Conservation (phyloP, 2,113 vertebrate species). For the Plecotus auritus region DNA sequence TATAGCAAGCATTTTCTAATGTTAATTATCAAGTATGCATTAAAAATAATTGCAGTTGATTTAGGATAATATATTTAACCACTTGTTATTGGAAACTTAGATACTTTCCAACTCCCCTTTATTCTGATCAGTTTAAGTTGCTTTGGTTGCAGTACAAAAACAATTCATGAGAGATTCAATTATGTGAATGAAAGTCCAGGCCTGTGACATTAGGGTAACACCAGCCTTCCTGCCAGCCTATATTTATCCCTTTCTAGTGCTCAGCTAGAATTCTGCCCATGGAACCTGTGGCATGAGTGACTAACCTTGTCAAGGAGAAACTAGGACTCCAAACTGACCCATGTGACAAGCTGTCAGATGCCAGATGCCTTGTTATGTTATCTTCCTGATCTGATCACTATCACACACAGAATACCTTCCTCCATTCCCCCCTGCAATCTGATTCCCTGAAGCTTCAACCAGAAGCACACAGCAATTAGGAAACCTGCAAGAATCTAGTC, state of each 20-base stretch:
- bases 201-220: not conserved
- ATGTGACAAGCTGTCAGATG: constrained; percentile 79
- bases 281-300: constrained; percentile 76
- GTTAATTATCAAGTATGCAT: constrained; percentile 14
- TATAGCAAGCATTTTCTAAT: not conserved
- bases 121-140: not conserved
- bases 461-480: constrained; percentile 61
- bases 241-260: constrained; percentile 50
- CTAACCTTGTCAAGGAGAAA: constrained; percentile 82
- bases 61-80: not conserved
- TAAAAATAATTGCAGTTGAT: not conserved
- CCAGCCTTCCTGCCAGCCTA: not conserved
- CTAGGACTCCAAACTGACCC: constrained; percentile 76
- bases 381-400: constrained; percentile 77
- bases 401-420: constrained; percentile 76
- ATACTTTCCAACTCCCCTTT: not conserved
- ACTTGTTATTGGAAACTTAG: not conserved
- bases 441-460: constrained; percentile 71
- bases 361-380: constrained; percentile 70
- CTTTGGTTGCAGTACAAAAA: not conserved
- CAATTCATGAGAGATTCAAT: not conserved
- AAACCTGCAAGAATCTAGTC: constrained; percentile 64
- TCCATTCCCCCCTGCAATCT: constrained; percentile 69
- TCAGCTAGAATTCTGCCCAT: constrained; percentile 60
- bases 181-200: constrained; percentile 19